Base-by-base conservation (phyloP, 2,113 vertebrate genomes). In the Anhinga rufa region DNA sequence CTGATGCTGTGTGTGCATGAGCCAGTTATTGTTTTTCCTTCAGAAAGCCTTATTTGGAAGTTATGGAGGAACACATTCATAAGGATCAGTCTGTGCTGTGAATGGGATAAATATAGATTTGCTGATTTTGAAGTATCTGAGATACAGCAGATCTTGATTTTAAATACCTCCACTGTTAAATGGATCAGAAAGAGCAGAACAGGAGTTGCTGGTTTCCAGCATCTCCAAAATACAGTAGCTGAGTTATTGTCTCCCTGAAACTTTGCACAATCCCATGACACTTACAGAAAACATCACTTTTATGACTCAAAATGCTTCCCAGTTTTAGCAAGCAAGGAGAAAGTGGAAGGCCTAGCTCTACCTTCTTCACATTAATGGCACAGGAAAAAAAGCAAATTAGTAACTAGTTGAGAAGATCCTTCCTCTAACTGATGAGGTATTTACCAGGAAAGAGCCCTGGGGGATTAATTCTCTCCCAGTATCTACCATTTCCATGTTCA, bases 21-120 rank as follows among this genome's bases (percentile, higher is more conserved):
- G 82, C 46, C 78, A 70, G 82, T 83, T 88, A 92, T 19, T 83
- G 92, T 72, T 96, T 86, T 95, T 76, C 93, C 92, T 93, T 93
- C 86, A 96, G 90, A 78, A 83, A 94, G 77, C 72, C 90, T 93
- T 93, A 95, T 95, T 94, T 92, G 92, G 92, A 94, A 93, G 61
- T 83, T 88, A 81, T 90, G 14, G 19, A 94, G 65, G 76, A 93
- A 88, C 48, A 78, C 80, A 91, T 90, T 92, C 80, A 89, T 76
- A 52, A 90, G 72, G 80, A 95, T 93, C 83, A 57, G 80, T 8
- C 77, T 82, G 65, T 76, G 65, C 83, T 90, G 57, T 96, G 90
- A 97, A 92, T 81, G 77, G 49, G 90, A 95, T 91, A 92, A 94
- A 95, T 86, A 96, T 18, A 94, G 88, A 95, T 94, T 77, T 78